Percentiles rank a stretch among this genome's conserved stretches.
phyloP scores from a whole-genome alignment of 2,888 invertebrate species.

The Eudemis profundana region DNA sequence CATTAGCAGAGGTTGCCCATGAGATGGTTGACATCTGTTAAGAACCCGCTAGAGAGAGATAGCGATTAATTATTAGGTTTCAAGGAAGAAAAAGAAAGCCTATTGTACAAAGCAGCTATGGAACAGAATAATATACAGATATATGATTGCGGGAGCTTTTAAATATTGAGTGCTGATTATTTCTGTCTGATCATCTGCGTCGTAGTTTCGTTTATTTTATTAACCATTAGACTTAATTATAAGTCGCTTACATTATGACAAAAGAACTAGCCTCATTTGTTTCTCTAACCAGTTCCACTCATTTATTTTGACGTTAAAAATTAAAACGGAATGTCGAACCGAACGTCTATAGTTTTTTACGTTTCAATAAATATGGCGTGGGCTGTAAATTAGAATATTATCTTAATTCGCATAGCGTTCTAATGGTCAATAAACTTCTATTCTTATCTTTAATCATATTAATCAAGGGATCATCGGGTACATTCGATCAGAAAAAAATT shows the following conservation, averaged over 20 bases:
- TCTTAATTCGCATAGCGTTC: conserved; percentile 43
- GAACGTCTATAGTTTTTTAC: conserved; percentile 18
- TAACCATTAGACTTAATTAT: background rate
- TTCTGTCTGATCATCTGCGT: background rate
- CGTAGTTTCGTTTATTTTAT: background rate
- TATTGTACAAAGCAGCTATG: no score
- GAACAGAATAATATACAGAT: no score
- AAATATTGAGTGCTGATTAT: no score
- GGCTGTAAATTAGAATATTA: conserved; percentile 42
- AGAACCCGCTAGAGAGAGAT: no score
- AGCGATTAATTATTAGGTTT: no score
- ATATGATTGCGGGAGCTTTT: no score
- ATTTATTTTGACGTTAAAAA: conserved; percentile 29
- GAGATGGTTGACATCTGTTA: no score
- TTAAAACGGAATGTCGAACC: conserved; percentile 19
- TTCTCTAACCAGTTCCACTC: conserved; percentile 21
- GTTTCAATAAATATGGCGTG: conserved; percentile 25
- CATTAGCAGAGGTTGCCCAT: no score
- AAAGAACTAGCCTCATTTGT: background rate
- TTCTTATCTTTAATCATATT: conserved; percentile 37
- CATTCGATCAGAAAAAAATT: background rate
- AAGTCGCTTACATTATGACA: background rate
- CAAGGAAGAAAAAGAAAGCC: no score
- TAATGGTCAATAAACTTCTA: conserved; percentile 42
- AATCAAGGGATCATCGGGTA: conserved; percentile 22